Evolutionary conservation across 2,888 invertebrate species (phyloP).

Genomic region (Drosophila leonis): DNA sequence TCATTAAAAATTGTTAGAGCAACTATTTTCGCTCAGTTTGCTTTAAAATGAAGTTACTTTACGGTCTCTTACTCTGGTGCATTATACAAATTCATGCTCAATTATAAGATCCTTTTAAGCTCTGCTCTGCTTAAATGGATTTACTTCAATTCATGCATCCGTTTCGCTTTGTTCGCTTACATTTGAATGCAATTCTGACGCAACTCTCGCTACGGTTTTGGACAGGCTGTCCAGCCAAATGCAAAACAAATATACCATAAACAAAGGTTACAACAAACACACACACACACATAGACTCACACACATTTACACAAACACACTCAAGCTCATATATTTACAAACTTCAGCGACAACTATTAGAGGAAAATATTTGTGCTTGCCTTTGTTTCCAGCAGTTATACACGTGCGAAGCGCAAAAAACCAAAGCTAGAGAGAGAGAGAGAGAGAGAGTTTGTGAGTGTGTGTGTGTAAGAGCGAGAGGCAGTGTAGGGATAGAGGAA

Average conservation of each 20-base stretch:
- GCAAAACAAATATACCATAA: slow-evolving; percentile 73
- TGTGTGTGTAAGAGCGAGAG: background rate
- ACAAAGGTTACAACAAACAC: slow-evolving; percentile 44
- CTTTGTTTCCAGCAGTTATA: slow-evolving; percentile 62
- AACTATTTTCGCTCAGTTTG: slow-evolving; percentile 15
- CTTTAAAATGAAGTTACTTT: background rate
- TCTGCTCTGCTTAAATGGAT: slow-evolving; percentile 18
- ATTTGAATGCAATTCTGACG: slow-evolving; percentile 52
- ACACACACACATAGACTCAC: slow-evolving; percentile 30
- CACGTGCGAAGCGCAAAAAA: slow-evolving; percentile 26
- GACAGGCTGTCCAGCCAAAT: slow-evolving; percentile 69
- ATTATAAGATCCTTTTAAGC: slow-evolving; percentile 17
- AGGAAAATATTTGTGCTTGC: slow-evolving; percentile 73
- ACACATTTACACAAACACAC: slow-evolving; percentile 14
- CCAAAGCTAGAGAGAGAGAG: background rate
- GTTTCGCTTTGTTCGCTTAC: slow-evolving; percentile 27
- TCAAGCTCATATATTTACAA: slow-evolving; percentile 28
- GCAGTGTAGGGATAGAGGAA: background rate
- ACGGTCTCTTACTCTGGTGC: background rate
- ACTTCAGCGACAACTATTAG: slow-evolving; percentile 81
- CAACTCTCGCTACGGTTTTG: slow-evolving; percentile 62
- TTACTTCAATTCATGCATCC: slow-evolving; percentile 38
- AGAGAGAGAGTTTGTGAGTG: background rate
- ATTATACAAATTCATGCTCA: slow-evolving; percentile 6
- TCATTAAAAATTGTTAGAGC: slow-evolving; percentile 10